Evolutionary conservation across 2,797 vertebrate genomes (phyloP).

Genomic region (Alosa sapidissima): DNA sequence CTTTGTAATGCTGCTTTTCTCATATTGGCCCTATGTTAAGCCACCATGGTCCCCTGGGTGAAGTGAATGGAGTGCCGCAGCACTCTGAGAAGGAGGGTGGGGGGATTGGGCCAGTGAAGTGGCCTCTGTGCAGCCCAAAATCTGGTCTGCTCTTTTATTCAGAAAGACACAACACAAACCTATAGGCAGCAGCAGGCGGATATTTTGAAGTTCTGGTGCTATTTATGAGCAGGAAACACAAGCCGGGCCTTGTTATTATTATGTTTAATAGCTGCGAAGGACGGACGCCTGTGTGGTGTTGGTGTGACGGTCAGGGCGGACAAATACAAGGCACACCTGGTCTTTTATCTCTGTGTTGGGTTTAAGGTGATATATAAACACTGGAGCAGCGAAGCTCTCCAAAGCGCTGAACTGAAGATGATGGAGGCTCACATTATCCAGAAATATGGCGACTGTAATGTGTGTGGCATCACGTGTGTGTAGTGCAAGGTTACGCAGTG

Average conservation of each 20-base stretch:
- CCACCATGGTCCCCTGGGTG: not conserved
- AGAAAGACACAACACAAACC: slow-evolving; percentile 61
- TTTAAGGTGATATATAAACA: slow-evolving; percentile 46
- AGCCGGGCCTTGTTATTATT: slow-evolving; percentile 55
- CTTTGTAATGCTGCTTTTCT: not conserved
- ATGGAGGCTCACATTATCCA: slow-evolving; percentile 41
- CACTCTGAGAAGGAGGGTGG: not conserved
- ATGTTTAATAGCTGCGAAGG: slow-evolving; percentile 29
- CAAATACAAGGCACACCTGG: slow-evolving; percentile 43
- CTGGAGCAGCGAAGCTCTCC: slow-evolving; percentile 24
- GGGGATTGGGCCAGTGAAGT: not conserved
- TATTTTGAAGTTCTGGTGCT: slow-evolving; percentile 54
- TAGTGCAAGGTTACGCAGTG: slow-evolving; percentile 38
- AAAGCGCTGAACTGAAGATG: slow-evolving; percentile 45
- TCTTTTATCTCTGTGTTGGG: slow-evolving; percentile 45
- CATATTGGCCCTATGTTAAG: not conserved
- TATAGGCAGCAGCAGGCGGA: slow-evolving; percentile 45
- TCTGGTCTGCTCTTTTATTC: slow-evolving; percentile 52
- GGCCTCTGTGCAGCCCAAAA: not conserved
- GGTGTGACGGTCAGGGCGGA: slow-evolving; percentile 40
- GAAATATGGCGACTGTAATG: slow-evolving; percentile 47
- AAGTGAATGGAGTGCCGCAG: not conserved
- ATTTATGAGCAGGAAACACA: slow-evolving; percentile 58
- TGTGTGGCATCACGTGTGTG: not conserved
- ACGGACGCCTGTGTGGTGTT: not conserved